Conservation (phyloP, 2,113 vertebrate species). For the Ancistrus triradiatus region DNA sequence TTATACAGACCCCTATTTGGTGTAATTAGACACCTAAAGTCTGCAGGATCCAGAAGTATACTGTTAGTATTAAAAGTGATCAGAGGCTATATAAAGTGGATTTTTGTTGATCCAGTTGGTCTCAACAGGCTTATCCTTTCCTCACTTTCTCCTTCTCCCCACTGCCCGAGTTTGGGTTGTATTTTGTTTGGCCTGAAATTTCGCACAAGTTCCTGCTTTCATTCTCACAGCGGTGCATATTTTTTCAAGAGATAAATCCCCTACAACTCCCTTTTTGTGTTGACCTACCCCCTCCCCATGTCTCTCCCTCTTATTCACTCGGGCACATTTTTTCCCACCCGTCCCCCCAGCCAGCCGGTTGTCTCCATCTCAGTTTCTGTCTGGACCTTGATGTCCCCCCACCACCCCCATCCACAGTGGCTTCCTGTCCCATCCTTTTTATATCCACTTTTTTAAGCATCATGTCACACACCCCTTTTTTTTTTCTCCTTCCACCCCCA, state of each 20-base stretch:
- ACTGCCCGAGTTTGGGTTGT: slow-evolving; percentile 47
- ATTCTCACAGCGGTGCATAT: slow-evolving; percentile 68
- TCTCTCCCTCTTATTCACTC: slow-evolving; percentile 63
- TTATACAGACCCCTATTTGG: too few relatives aligned
- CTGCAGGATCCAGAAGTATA: too few relatives aligned
- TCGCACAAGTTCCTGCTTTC: slow-evolving; percentile 66
- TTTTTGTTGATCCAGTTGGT: too few relatives aligned
- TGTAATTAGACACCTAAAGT: too few relatives aligned
- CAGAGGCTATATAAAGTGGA: too few relatives aligned
- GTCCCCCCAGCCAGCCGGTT: slow-evolving; percentile 30
- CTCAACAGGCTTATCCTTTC: background rate
- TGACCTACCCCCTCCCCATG: slow-evolving; percentile 51
- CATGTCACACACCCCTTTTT: slow-evolving; percentile 45
- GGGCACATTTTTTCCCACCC: slow-evolving; percentile 65
- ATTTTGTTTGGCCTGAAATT: slow-evolving; percentile 57
- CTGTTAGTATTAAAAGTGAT: too few relatives aligned
- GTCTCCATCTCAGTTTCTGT: slow-evolving; percentile 33
- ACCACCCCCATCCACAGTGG: slow-evolving; percentile 43
- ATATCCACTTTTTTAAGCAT: slow-evolving; percentile 55
- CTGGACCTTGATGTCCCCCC: slow-evolving; percentile 42
- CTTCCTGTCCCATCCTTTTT: slow-evolving; percentile 57
- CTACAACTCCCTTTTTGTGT: slow-evolving; percentile 51
- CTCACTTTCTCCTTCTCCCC: slow-evolving; percentile 30
- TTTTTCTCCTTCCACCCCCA: slow-evolving; percentile 37
- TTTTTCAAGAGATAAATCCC: slow-evolving; percentile 63